Base-by-base conservation (phyloP, 2,797 vertebrate species). In the Streptopelia turtur region DNA sequence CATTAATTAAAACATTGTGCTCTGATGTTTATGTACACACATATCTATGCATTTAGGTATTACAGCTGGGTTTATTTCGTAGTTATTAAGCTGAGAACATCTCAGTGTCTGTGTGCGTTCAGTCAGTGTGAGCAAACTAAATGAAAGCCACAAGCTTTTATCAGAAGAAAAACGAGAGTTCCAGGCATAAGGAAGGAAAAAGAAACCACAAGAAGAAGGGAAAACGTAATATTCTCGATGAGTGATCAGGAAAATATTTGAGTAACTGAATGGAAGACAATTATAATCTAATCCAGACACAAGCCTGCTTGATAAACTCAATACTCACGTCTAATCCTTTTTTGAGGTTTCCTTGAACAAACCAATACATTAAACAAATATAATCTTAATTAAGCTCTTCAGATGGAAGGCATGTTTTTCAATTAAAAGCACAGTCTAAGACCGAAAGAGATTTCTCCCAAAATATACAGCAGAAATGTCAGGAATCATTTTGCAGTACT, bases 221-320 rank as follows among this genome's bases (percentile, higher is more conserved):
- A 88, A 78, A 94, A 89, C 0, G 3, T 70, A 94, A 72, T 91
- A 89, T 64, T 86, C 65, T 90, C 1, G 55, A 66, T 97, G 96
- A 97, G 84, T 63, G 76, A 97, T 88, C 79, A 88, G 89, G 79
- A 96, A 95, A 96, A 80, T 96, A 96, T 95, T 92, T 94, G 70
- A 92, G 39, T 70, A 91, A 89, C 86, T 88, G 89, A 78, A 89
- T 83, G 66, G 71, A 95, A 88, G 94, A 72, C 59, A 82, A 83
- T 76, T 94, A 86, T 93, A 96, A 96, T 93, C 50, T 92, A 94
- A 91, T 87, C 87, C 94, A 96, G 92, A 95, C 72, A 76, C 24
- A 89, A 43, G 76, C 76, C 92, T 79, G 47, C 63, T 86, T 59
- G 79, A 95, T 91, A 95, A 90, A 96, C 70, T 64, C 72, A 43